A percentile compares a stretch with the other conserved stretches of the same genome.
Conservation (phyloP, 2,797 vertebrate species). For the Mormyrops attenuatus region DNA sequence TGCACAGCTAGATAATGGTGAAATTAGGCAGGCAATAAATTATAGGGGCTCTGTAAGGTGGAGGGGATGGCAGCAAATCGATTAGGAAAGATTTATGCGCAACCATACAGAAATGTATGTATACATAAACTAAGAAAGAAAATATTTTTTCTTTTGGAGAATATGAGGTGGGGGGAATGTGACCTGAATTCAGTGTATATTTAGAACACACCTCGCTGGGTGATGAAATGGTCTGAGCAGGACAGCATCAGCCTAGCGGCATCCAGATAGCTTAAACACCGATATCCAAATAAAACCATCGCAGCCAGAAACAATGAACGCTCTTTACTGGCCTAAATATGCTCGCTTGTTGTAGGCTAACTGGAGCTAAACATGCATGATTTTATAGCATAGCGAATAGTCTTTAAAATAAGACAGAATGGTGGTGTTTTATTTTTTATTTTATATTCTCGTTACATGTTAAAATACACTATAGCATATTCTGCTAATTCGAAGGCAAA, state of each 20-base stretch:
- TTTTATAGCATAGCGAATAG: not conserved
- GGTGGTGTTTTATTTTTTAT: not conserved
- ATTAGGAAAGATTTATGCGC: not conserved
- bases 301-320: not conserved
- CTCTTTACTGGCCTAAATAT: not conserved
- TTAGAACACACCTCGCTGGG: not conserved
- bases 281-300: not conserved
- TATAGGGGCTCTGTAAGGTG: not conserved
- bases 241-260: not conserved
- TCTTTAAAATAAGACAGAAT: not conserved
- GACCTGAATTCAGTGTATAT: slow-evolving; percentile 6
- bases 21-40: not conserved
- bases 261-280: not conserved
- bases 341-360: not conserved
- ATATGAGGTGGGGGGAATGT: not conserved
- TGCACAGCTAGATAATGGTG: not conserved
- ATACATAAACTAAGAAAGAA: not conserved
- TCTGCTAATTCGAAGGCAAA: not conserved
- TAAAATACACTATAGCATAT: not conserved
- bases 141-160: not conserved
- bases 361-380: not conserved
- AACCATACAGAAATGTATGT: not conserved
- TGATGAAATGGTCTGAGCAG: slow-evolving; percentile 1
- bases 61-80: not conserved
- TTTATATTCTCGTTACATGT: not conserved